Percentiles rank a stretch among this genome's conserved stretches.
These are phyloP conservation scores for Spondyliosoma cantharus DNA, from an alignment of 2,797 vertebrate species.

Conservation along the genomic window DNA sequence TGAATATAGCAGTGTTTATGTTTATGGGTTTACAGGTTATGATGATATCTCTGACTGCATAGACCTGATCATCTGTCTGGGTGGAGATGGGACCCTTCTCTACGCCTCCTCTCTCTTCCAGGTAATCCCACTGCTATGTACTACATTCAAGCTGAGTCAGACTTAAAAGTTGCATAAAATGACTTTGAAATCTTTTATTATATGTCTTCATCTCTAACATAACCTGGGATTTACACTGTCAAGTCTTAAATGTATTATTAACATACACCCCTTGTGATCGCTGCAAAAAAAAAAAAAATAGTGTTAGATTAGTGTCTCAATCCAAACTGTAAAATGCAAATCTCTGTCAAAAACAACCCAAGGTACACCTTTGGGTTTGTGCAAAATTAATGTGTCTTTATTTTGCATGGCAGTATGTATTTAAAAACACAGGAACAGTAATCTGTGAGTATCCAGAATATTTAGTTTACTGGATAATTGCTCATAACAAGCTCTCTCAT, in stretches of 20 bases:
- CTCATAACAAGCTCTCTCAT: neutral
- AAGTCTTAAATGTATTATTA: neutral
- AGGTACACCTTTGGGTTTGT: too few relatives aligned
- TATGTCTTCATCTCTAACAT: neutral
- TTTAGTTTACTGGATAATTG: neutral
- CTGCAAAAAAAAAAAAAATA: neutral
- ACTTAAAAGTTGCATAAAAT: neutral
- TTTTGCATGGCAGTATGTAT: too few relatives aligned
- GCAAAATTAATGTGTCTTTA: too few relatives aligned
- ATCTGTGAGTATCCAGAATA: neutral
- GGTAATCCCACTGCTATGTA: constrained; percentile 65
- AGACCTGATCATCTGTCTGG: constrained; percentile 88
- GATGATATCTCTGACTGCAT: constrained; percentile 88
- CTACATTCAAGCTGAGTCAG: neutral
- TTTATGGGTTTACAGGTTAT: constrained; percentile 73
- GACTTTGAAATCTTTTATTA: neutral
- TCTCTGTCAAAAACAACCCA: too few relatives aligned
- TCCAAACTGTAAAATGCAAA: too few relatives aligned
- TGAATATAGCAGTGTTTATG: constrained; percentile 16
- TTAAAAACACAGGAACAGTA: neutral
- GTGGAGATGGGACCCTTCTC: constrained; percentile 87
- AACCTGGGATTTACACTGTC: neutral
- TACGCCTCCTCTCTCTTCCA: constrained; percentile 89
- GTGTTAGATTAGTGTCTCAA: too few relatives aligned
- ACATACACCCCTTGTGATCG: neutral